Evolutionary conservation across 2,888 invertebrate species (phyloP), one percentile per base, ranked within the genome.

Genomic region (Pinctada fucata): DNA sequence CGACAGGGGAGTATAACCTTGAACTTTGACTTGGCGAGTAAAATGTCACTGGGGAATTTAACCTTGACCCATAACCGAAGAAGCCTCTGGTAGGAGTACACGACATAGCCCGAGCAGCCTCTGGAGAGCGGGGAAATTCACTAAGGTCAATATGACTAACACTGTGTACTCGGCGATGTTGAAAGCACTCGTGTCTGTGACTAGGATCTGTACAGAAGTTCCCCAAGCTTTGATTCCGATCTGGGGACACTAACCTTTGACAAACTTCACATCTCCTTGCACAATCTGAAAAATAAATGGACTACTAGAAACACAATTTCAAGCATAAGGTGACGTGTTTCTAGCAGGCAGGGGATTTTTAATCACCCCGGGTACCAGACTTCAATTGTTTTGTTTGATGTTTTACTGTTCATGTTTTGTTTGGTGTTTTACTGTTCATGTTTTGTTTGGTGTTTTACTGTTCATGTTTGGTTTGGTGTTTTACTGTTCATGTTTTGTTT

Each of bases 81-180:
- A 81, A 81, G 47, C 82, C 82, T 49, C 85, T 75, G 66, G 84
- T 87, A 58, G 85, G 87, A 64, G 84, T 86, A 71, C 87, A 87
- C 2, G 85, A 86, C 80, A 87, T 83, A 64, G 87, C 85, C 65
- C 87, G 83, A 48, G 83, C 83, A 16, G 86, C 73, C 73, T 86
- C 84, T 13, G 87, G 87, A 10, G 88, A 87, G 48, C 84, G 83
- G 10, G 84, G 80, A 45, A 79, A 79, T 66, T 84, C 81, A 1
- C 82, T 69, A 75, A 81, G 82, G 63, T 89, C 88, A 49, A 90
- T 87, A 79, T 90, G 89, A 72, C 89, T 86, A 71, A 90, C 86
- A 82, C 90, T 90, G 83, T 90, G 90, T 16, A 89, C 88, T n/a
- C 90, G 87, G 2, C 87, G 82, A 77, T 90, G 90, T 48, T 88